Evolutionary conservation across 1,140 invertebrate genomes (phyloP).

Genomic region (Paraescarpia echinospica): DNA sequence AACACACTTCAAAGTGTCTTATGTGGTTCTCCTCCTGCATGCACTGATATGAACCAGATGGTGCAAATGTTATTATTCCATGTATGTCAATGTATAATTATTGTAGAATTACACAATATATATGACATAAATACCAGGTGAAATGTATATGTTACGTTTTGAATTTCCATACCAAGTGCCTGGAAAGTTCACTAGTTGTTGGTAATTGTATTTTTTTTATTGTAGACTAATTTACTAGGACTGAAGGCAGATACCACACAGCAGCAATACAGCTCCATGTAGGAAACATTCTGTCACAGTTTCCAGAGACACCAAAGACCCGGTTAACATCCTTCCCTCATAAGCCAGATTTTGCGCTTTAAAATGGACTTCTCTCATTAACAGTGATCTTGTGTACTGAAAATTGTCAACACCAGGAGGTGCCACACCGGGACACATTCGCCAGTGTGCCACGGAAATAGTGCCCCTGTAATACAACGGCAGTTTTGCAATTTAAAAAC

Average conservation of each 20-base stretch:
- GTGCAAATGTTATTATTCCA: not conserved
- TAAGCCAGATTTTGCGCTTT: too few species aligned
- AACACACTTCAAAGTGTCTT: too few species aligned
- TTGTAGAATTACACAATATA: not conserved
- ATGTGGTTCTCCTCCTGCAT: not conserved
- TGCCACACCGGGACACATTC: too few species aligned
- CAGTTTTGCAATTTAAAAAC: too few species aligned
- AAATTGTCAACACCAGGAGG: too few species aligned
- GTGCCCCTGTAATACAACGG: too few species aligned
- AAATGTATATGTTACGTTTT: not conserved
- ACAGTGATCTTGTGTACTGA: too few species aligned
- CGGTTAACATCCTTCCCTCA: too few species aligned
- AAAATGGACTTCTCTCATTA: too few species aligned
- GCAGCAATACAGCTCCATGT: not conserved
- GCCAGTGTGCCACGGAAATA: too few species aligned
- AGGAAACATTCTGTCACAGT: not conserved
- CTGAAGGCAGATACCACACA: not conserved
- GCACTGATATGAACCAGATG: not conserved
- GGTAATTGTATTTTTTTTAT: not conserved
- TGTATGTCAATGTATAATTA: not conserved
- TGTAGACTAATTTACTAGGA: not conserved
- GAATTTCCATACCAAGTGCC: not conserved
- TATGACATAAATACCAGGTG: not conserved
- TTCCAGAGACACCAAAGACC: not conserved
- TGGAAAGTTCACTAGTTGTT: not conserved